Evolutionary conservation across 2,113 vertebrate genomes (phyloP).

Genomic region (Ageneiosus marmoratus): DNA sequence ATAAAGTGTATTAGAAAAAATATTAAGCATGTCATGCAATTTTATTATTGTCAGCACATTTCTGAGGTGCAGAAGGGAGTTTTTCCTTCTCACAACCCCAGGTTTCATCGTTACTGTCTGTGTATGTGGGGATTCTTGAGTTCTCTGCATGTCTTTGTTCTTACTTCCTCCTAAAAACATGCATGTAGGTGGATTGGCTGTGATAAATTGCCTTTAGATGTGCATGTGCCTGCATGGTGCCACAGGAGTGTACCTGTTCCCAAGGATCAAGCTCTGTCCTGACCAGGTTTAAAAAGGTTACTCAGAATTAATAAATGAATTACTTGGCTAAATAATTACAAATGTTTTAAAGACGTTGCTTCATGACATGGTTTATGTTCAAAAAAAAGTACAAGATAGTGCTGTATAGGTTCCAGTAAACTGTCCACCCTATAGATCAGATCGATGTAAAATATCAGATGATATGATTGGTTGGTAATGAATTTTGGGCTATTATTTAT

Average conservation of each 20-base stretch:
- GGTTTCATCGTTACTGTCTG: background rate
- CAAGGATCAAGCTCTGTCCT: background rate
- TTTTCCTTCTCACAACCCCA: background rate
- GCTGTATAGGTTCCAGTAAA: background rate
- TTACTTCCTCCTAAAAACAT: background rate
- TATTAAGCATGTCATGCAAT: background rate
- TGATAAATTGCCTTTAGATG: background rate
- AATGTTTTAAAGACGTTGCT: background rate
- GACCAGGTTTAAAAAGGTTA: background rate
- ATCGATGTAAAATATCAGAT: background rate
- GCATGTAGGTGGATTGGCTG: background rate
- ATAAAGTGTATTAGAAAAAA: slow-evolving; percentile 63
- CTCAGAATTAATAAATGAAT: background rate
- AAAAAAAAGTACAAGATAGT: background rate
- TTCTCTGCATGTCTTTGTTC: background rate
- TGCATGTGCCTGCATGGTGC: background rate
- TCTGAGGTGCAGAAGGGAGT: background rate
- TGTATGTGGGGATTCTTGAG: background rate
- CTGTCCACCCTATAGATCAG: background rate
- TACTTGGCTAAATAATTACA: background rate
- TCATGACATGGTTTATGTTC: background rate
- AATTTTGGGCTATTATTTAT: background rate
- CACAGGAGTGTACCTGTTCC: background rate
- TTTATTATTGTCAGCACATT: background rate
- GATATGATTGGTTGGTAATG: background rate